These are phyloP conservation scores for Agrotis exclamationis DNA, from an alignment of 2,888 invertebrate genomes.

Conservation along the genomic window DNA sequence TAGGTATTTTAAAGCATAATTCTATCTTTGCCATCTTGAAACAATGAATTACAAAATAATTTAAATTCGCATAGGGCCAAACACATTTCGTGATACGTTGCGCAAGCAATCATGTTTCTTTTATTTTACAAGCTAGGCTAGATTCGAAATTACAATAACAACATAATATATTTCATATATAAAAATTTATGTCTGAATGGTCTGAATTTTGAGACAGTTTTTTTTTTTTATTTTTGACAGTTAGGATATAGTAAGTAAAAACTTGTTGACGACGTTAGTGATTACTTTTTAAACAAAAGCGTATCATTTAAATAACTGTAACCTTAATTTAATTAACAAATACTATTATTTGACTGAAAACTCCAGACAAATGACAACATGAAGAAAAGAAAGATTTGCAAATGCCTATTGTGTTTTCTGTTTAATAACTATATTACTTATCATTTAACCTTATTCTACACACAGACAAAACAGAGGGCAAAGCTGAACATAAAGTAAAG, in stretches of 20 bases:
- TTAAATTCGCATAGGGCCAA: not conserved
- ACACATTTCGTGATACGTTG: not conserved
- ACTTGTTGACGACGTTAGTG: not conserved
- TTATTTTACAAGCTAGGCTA: constrained; percentile 34
- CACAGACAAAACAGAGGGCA: constrained; percentile 56
- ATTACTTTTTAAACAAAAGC: constrained; percentile 12
- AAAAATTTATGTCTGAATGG: no score
- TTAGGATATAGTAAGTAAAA: not conserved
- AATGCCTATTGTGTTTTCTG: constrained; percentile 30
- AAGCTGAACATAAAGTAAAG: constrained; percentile 61
- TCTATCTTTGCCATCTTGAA: not conserved
- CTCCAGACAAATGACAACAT: not conserved
- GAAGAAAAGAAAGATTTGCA: constrained; percentile 13
- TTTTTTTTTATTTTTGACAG: not conserved
- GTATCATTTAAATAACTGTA: constrained; percentile 4
- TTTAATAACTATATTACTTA: constrained; percentile 51
- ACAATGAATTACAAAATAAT: not conserved
- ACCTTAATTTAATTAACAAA: constrained; percentile 13
- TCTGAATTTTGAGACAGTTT: not conserved
- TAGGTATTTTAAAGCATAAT: constrained; percentile 1
- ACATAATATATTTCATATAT: not conserved
- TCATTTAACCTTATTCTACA: constrained; percentile 62
- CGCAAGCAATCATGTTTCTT: constrained; percentile 11
- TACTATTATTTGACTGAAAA: constrained; percentile 1
- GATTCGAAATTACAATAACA: constrained; percentile 20